Evolutionary conservation across 2,113 vertebrate species (phyloP).

Genomic region (Rutilus rutilus): DNA sequence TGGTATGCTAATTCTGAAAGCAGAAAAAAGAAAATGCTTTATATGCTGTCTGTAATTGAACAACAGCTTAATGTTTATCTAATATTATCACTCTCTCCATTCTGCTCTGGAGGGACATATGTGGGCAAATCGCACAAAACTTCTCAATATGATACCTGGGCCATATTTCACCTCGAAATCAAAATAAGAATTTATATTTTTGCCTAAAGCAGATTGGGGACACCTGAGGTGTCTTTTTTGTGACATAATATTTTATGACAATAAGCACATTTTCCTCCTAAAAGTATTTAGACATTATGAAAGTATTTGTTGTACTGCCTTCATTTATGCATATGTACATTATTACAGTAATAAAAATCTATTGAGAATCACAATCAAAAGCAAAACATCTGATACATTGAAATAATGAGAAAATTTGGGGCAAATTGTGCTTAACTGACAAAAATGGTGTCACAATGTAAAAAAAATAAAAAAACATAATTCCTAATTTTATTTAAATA

Average conservation of each 20-base stretch:
- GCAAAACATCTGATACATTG: background rate
- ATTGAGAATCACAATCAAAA: background rate
- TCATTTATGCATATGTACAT: background rate
- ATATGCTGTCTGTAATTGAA: background rate
- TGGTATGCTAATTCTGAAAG: background rate
- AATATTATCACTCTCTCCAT: background rate
- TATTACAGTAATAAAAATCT: background rate
- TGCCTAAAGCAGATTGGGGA: background rate
- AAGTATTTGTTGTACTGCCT: background rate
- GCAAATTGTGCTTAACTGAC: background rate
- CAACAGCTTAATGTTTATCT: background rate
- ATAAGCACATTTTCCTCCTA: background rate
- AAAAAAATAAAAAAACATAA: background rate
- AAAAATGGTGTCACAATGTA: background rate
- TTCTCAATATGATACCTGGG: background rate
- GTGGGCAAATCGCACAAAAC: background rate
- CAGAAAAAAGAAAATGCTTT: background rate
- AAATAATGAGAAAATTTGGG: background rate
- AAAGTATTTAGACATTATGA: background rate
- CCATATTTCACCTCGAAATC: background rate
- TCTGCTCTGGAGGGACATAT: conserved; percentile 4
- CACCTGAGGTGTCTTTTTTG: background rate
- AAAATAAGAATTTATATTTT: background rate
- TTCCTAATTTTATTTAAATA: background rate
- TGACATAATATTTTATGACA: background rate